Evolutionary conservation across 1,140 invertebrate species (phyloP).

Genomic region (Drosophila repleta): DNA sequence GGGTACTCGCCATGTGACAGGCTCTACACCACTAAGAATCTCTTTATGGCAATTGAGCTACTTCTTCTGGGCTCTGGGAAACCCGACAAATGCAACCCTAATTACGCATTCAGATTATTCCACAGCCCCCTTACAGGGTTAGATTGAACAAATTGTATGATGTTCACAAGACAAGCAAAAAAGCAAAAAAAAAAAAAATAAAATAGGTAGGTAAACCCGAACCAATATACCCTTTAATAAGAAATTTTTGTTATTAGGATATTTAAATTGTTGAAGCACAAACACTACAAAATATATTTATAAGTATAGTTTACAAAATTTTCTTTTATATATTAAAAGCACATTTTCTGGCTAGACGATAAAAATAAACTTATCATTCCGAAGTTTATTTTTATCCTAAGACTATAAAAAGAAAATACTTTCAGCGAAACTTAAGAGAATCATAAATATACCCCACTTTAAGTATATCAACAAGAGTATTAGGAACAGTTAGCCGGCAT

Average conservation of each 20-base stretch:
- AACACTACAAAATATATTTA: neutral
- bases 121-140: slow-evolving; percentile 38
- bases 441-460: slow-evolving; percentile 17
- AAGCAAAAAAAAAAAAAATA: slow-evolving; percentile 14
- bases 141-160: slow-evolving; percentile 1
- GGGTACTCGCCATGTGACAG: neutral
- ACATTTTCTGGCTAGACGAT: no score
- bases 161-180: no score
- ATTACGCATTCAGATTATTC: slow-evolving; percentile 50
- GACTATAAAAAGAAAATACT: neutral
- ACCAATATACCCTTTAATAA: neutral
- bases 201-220: neutral
- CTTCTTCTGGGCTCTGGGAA: slow-evolving; percentile 42
- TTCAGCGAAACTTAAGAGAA: neutral
- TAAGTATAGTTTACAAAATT: no score
- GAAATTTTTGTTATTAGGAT: no score
- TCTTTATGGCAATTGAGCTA: slow-evolving; percentile 19
- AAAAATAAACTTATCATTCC: neutral
- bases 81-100: slow-evolving; percentile 62
- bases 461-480: slow-evolving; percentile 20
- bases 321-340: no score
- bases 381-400: neutral
- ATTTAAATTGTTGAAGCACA: no score
- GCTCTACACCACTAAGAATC: neutral
- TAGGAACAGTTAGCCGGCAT: slow-evolving; percentile 3